These are phyloP conservation scores for Globodera ellingtonae DNA, from an alignment of 1,140 invertebrate species.

Conservation along the genomic window DNA sequence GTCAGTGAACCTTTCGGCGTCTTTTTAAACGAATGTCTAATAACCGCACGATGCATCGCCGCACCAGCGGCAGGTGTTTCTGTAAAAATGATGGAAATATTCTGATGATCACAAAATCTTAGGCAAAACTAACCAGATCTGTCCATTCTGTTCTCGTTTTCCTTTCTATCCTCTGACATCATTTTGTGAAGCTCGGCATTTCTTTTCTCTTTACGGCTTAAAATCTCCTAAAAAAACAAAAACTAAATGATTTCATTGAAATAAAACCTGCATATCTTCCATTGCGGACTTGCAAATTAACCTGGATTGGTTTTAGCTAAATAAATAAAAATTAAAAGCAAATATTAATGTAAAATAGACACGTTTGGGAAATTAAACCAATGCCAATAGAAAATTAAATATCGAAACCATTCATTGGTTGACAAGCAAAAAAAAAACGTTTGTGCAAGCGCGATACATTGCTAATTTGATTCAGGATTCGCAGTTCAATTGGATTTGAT, in stretches of 20 bases:
- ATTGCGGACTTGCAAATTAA: background rate
- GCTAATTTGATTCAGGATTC: too few relatives aligned
- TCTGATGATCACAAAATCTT: background rate
- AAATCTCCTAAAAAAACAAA: slow-evolving; percentile 14
- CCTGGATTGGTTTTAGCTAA: too few relatives aligned
- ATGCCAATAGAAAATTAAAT: too few relatives aligned
- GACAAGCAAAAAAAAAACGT: too few relatives aligned
- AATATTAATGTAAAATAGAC: too few relatives aligned
- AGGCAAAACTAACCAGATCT: background rate
- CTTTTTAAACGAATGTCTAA: background rate
- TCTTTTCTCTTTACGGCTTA: slow-evolving; percentile 18
- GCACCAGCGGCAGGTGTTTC: background rate
- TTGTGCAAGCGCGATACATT: too few relatives aligned
- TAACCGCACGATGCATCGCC: background rate
- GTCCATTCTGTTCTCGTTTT: background rate
- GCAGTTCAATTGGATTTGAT: too few relatives aligned
- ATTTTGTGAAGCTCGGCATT: slow-evolving; percentile 15
- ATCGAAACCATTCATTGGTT: background rate
- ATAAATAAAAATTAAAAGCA: background rate
- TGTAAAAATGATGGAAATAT: background rate
- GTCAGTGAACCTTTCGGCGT: background rate
- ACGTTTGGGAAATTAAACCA: too few relatives aligned
- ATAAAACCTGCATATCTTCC: background rate
- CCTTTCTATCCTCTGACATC: background rate
- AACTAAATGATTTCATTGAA: slow-evolving; percentile 17